Base-by-base conservation (phyloP, 2,797 vertebrate genomes). In the Poecilia gillii region DNA sequence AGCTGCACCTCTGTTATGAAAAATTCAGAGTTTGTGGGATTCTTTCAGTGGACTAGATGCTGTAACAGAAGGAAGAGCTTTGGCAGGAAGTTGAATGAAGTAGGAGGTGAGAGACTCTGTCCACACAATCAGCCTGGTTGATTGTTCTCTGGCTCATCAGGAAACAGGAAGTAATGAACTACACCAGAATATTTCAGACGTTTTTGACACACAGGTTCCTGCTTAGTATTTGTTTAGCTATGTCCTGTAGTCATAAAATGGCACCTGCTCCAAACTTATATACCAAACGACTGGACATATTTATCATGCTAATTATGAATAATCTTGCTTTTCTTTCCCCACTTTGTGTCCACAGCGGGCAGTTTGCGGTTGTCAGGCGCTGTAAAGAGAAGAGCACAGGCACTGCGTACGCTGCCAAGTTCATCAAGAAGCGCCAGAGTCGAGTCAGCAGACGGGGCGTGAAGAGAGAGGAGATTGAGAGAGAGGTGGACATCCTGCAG, bases 291-390 rank as follows among this genome's bases (percentile, higher is more conserved):
- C 12, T 8, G 13, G 8, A 28, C 13, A n/a, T 62, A 57, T 28
- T 45, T 46, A 46, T 71, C 43, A 71, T 13, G 28, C 5, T 14
- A n/a, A 71, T 45, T n/a, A 28, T 28, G 1, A 16, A 45, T 71
- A 71, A 71, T 28, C 66, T 36, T 68, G 0, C 49, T 72, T 59
- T 25, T 75, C n/a, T 57, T 49, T 6, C 39, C 39, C 6, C 80
- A n/a, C 20, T 75, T 80, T 73, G 84, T 80, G 81, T 84, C 73
- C 71, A 1, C 91, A 99, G 99, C 20, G 99, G 99, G 59, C 98
- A 99, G 92, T 99, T 99, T 92, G 99, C 99, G 8, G 95, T 99
- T 0, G 99, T 99, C 89, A 99, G 96, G 93, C 96, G 94, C 59
- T 99, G 97, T 82, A 92, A 75, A 55, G 97, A 99, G 90, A 98